These are phyloP conservation scores for Drosophila infuscata DNA, from an alignment of 2,888 invertebrate species.

Conservation along the genomic window DNA sequence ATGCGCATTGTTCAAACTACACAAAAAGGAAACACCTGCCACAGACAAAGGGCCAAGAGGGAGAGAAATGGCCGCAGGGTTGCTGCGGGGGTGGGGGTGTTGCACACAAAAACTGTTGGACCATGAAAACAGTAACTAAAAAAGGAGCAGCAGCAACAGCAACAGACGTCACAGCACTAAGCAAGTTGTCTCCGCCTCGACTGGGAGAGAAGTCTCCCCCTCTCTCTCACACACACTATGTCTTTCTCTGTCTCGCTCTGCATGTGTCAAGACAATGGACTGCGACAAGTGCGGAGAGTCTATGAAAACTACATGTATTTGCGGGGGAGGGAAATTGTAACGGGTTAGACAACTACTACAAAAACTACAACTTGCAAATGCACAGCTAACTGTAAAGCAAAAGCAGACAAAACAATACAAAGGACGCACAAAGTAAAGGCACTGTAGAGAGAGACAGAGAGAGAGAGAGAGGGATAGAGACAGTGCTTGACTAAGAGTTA, in stretches of 20 bases:
- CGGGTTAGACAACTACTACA: constrained; percentile 30
- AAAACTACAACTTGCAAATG: constrained; percentile 78
- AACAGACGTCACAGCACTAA: constrained; percentile 52
- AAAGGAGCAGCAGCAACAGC: constrained; percentile 41
- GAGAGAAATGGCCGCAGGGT: not conserved
- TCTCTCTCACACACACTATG: not conserved
- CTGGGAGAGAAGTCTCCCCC: not conserved
- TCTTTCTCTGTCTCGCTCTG: not conserved
- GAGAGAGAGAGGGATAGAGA: no score
- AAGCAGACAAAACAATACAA: constrained; percentile 29
- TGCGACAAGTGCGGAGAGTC: constrained; percentile 74
- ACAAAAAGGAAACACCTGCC: constrained; percentile 57
- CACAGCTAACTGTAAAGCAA: constrained; percentile 55
- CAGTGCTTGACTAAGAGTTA: not conserved
- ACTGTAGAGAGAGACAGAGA: rapidly evolving
- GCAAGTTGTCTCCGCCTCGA: constrained; percentile 48
- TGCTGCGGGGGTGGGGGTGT: not conserved
- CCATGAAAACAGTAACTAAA: constrained; percentile 66
- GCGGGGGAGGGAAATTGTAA: not conserved
- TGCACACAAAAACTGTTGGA: constrained; percentile 51
- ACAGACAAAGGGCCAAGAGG: constrained; percentile 25
- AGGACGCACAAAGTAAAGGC: constrained; percentile 19
- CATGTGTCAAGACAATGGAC: constrained; percentile 69
- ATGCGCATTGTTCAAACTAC: constrained; percentile 48
- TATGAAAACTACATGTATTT: constrained; percentile 68